A percentile compares a stretch with the other conserved stretches of the same genome.
These are phyloP conservation scores for Polypterus bichir DNA, from an alignment of 2,113 vertebrate species.

Conservation along the genomic window DNA sequence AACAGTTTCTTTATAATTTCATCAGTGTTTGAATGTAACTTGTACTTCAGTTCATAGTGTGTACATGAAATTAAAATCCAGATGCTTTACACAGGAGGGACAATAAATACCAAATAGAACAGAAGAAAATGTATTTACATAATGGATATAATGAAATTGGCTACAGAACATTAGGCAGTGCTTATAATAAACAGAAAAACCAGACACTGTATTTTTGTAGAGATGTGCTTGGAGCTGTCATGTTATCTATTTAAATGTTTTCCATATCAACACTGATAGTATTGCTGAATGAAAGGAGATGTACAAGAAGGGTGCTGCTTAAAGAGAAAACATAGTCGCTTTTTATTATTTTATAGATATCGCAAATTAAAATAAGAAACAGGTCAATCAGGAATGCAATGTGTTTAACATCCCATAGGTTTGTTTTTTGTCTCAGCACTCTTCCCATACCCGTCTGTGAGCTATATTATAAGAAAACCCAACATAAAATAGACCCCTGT, in stretches of 20 bases:
- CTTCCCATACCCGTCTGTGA: no score
- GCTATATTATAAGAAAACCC: no score
- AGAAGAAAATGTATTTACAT: slow-evolving; percentile 66
- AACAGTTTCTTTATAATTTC: slow-evolving; percentile 36
- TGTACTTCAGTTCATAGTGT: slow-evolving; percentile 36
- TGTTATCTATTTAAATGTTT: slow-evolving; percentile 30
- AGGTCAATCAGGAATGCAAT: no score
- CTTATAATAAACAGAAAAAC: slow-evolving; percentile 42
- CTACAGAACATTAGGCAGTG: slow-evolving; percentile 65
- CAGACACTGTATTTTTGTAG: slow-evolving; percentile 30
- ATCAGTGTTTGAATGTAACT: slow-evolving; percentile 33
- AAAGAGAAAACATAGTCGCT: no score
- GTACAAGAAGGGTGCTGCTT: no score
- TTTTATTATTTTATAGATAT: no score
- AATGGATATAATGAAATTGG: slow-evolving; percentile 63
- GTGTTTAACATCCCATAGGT: no score
- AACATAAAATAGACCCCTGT: no score
- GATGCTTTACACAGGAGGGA: slow-evolving; percentile 56
- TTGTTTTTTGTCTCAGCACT: no score
- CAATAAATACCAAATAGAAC: slow-evolving; percentile 55
- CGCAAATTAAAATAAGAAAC: no score
- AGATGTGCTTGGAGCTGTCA: slow-evolving; percentile 23
- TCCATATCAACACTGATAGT: slow-evolving; percentile 44
- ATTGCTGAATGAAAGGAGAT: no score
- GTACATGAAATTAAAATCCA: slow-evolving; percentile 52